Evolutionary conservation across 1,140 invertebrate species (phyloP), one percentile per base, ranked within the genome.

Genomic region (Platyura marginata): DNA sequence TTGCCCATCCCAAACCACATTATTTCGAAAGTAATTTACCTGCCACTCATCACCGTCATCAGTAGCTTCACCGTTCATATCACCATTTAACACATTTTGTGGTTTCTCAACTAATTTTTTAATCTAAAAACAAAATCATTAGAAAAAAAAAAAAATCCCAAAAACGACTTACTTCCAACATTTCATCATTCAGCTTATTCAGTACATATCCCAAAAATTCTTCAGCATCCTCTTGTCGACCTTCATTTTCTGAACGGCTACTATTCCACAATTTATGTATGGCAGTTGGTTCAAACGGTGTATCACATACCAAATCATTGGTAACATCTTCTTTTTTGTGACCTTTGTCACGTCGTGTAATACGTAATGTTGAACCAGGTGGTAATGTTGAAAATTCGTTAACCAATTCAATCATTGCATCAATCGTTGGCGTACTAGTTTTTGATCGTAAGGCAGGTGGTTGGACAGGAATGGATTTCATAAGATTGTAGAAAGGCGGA

Each of bases 171-270:
- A 85, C 79, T 63, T 89, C 82, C 0, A 90, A 64, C 89, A 97
- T 94, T 67, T 96, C 92, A 62, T 96, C 92, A 61, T 94, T 91
- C 23, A 96, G 71, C 22, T 83, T 82, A 63, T 96, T 95, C 2
- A 95, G 70, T 38, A 96, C 68, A 63, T 82, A 91, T 11, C 84
- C 83, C 2, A 95, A 68, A 62, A 95, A 95, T 54, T 95, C 91
- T 61, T 95, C 91, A 1, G 91, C 91, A 66, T 95, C 91, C 61
- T 95, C 89, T 57, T 95, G 88, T 8, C 85, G 64, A 4, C 85
- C 87, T 64, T 86, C 81, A 45, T 84, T 72, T 47, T 77, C 77
- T 25, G 75, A 76, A 23, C 75, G 71, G 19, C 81, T 75, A 9
- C 84, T 79, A 41, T 75, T 73, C 47, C 92, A 68, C 62, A 91